Evolutionary conservation across 2,113 vertebrate species (phyloP).

Genomic region (Mixornis gularis): DNA sequence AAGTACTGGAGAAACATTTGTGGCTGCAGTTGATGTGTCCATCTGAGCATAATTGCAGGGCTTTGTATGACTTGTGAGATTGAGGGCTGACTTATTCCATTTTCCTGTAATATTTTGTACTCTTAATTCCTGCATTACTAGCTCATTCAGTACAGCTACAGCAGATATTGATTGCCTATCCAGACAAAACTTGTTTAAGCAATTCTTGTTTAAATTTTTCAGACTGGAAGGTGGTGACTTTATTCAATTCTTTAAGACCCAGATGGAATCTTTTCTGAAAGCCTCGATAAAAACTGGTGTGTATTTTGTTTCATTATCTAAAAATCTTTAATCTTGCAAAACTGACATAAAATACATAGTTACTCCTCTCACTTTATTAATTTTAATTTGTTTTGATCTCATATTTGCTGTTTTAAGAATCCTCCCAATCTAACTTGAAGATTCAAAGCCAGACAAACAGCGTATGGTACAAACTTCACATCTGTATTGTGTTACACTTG

Average conservation of each 20-base stretch:
- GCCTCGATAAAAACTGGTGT: background rate
- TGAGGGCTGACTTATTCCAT: background rate
- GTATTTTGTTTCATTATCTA: slow-evolving; percentile 10
- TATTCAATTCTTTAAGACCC: background rate
- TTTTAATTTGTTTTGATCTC: slow-evolving; percentile 32
- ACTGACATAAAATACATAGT: background rate
- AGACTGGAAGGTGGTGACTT: background rate
- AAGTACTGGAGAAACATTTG: background rate
- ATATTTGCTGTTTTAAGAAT: slow-evolving; percentile 44
- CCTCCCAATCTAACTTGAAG: background rate
- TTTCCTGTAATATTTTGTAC: background rate
- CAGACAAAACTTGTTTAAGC: background rate
- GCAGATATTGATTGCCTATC: background rate
- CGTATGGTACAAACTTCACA: slow-evolving; percentile 3
- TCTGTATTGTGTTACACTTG: slow-evolving; percentile 40
- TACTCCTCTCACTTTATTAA: background rate
- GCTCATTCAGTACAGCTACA: background rate
- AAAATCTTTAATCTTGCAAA: slow-evolving; percentile 29
- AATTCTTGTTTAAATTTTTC: background rate
- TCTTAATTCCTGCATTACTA: background rate
- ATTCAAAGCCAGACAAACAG: slow-evolving; percentile 1
- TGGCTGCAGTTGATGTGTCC: background rate
- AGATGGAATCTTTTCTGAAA: background rate
- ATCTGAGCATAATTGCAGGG: background rate
- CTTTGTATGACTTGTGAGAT: background rate